Percentiles rank a stretch among this genome's conserved stretches.
Evolutionary conservation across 37 sponge, comb jelly and placozoan genomes (phyloP).

Genomic region (Lycopodina hypogea): DNA sequence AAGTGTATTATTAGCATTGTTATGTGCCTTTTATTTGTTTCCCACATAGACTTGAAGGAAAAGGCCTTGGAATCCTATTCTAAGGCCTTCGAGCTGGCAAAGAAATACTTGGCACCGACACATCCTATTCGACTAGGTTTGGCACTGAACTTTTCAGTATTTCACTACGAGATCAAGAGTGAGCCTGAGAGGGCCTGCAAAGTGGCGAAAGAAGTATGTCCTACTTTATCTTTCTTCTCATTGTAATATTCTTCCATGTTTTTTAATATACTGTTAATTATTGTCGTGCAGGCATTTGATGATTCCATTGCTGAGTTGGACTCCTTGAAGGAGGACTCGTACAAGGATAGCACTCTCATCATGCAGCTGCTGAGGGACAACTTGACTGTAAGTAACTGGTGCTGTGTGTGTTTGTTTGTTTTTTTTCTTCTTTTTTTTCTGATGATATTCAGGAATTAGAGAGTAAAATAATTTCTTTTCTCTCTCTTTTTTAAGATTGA

Average conservation of each 20-base stretch:
- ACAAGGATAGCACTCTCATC: slow-evolving; percentile 93
- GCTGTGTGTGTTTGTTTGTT: neutral
- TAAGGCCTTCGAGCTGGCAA: slow-evolving; percentile 48
- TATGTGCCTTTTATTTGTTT: no score
- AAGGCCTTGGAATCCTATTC: slow-evolving; percentile 57
- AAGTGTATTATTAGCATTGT: neutral
- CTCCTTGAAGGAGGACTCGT: slow-evolving; percentile 75
- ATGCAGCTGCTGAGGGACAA: slow-evolving; percentile 95
- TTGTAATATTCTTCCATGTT: neutral
- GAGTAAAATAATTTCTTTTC: no score
- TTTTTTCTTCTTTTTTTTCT: no score
- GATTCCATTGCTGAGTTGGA: slow-evolving; percentile 87
- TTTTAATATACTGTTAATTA: neutral
- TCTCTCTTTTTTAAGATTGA: no score
- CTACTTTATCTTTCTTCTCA: neutral
- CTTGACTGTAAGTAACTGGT: slow-evolving; percentile 61
- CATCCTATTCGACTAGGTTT: slow-evolving; percentile 83
- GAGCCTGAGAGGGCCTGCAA: slow-evolving; percentile 65
- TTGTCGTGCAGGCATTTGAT: slow-evolving; percentile 82
- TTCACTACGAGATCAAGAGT: slow-evolving; percentile 75
- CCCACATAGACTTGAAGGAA: neutral
- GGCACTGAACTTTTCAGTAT: slow-evolving; percentile 89
- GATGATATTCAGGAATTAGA: no score
- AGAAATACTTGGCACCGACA: slow-evolving; percentile 41
- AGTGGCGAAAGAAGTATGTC: slow-evolving; percentile 68